Percentiles rank a stretch among this genome's conserved stretches.
phyloP scores from a whole-genome alignment of 1,140 invertebrate genomes.

The Tetramorium simillimum region DNA sequence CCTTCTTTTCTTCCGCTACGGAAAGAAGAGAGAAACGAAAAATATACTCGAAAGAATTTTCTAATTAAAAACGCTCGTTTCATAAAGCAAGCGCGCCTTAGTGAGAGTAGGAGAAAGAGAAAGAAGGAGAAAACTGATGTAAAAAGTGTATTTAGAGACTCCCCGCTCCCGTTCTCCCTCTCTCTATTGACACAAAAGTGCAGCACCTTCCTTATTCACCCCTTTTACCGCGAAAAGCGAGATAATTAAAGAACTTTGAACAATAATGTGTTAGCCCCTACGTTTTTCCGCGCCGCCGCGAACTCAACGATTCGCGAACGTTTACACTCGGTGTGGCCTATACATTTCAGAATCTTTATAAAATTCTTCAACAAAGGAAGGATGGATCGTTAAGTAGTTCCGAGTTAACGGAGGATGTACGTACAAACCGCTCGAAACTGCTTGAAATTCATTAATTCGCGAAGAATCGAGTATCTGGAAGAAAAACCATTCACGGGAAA shows the following conservation, averaged over 20 bases:
- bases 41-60: constrained; percentile 52
- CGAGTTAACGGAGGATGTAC: neutral
- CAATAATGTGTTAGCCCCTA: constrained; percentile 14
- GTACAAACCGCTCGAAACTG: neutral
- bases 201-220: constrained; percentile 16
- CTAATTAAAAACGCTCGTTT: constrained; percentile 50
- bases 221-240: neutral
- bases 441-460: neutral
- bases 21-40: neutral
- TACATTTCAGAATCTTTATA: neutral
- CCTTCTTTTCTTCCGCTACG: neutral
- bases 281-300: neutral
- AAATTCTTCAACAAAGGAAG: neutral
- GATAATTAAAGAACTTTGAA: constrained; percentile 41
- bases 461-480: neutral
- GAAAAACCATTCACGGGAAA: too few species aligned
- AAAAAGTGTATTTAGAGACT: constrained; percentile 35
- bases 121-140: neutral
- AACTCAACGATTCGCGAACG: neutral
- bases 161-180: neutral
- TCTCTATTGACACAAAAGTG: constrained; percentile 36
- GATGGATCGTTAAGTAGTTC: neutral
- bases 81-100: constrained; percentile 2
- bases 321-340: neutral
- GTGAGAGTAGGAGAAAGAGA: neutral